Percentiles rank a stretch among this genome's conserved stretches.
phyloP scores from a whole-genome alignment of 2,888 invertebrate genomes.

The Pardosa pseudoannulata region DNA sequence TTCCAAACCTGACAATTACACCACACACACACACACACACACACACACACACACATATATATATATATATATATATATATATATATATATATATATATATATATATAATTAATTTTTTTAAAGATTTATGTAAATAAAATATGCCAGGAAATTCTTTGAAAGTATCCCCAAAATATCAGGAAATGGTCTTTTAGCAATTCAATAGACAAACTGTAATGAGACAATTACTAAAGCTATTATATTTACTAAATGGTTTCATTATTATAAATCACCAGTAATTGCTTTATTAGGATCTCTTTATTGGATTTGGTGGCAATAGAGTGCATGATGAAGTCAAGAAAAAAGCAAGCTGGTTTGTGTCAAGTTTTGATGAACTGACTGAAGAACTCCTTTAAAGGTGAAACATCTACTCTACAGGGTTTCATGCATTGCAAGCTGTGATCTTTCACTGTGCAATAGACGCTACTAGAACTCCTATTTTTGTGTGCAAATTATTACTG shows the following conservation, averaged over 20 bases:
- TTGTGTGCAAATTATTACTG: background rate
- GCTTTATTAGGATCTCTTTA: constrained; percentile 78
- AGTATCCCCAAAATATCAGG: too few species aligned
- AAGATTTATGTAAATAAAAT: too few species aligned
- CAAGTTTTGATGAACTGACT: constrained; percentile 89
- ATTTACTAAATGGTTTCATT: background rate
- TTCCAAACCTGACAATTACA: too few species aligned
- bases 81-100: too few species aligned
- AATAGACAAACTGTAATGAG: too few species aligned
- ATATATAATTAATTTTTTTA: too few species aligned
- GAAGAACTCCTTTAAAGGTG: constrained; percentile 78
- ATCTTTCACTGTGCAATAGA: constrained; percentile 15
- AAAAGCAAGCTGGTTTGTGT: constrained; percentile 91
- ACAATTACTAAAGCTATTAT: too few species aligned
- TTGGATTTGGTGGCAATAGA: constrained; percentile 96
- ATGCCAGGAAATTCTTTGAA: too few species aligned
- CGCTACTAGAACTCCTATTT: background rate
- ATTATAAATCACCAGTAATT: background rate
- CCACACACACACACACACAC: too few species aligned
- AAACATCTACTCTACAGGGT: constrained; percentile 5
- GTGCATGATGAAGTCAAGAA: constrained; percentile 89
- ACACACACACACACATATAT: too few species aligned
- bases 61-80: too few species aligned
- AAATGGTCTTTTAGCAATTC: too few species aligned
- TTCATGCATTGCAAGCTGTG: constrained; percentile 16